Base-by-base conservation (phyloP, 1,140 invertebrate species). In the Zaprionus africanus region DNA sequence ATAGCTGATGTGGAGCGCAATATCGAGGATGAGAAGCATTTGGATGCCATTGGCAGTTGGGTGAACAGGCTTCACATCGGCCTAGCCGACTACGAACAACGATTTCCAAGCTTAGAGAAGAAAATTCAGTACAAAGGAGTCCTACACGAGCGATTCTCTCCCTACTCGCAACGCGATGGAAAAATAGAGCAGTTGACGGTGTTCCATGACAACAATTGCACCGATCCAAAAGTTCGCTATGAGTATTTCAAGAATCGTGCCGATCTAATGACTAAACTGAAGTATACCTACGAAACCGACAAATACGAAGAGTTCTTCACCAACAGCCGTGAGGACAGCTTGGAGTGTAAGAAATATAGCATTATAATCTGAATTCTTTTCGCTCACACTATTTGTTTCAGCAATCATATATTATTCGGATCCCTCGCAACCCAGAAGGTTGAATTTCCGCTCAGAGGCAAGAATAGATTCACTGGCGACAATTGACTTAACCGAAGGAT, bases 1-100 rank as follows among this genome's bases (percentile, higher is more conserved):
- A 69, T 91, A 1, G 46, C 57, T 12, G 81, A 80, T 1, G 65
- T 62, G 5, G 73, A 78, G 0, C 76, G 61, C 0, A 93, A 94
- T 5, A 91, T 94, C 2, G 81, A 93, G 22, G 92, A 94, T 34
- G 95, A 96, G 76, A 97, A 97, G 90, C 96, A 96, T 93, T 93
- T 98, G 22, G 96, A 97, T 76, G 96, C 97, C 94, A 97, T 97
- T 0, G 74, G 68, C n/a, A 91, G 93, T 12, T 98, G 97, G 96
- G 96, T 97, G 5, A 93, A 95, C 58, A 94, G 95, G 49, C 94
- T 98, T 7, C 93, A 95, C 57, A 94, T 98, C 22, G 93, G 95
- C 1, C 93, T 94, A 91, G 71, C 79, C 96, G 97, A 96, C 86
- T 97, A 94, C 73, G 95, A 96, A 67, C 94, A 94, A 80, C 94